Evolutionary conservation across 2,888 invertebrate genomes (phyloP).

Genomic region (Cheilosia vernalis): DNA sequence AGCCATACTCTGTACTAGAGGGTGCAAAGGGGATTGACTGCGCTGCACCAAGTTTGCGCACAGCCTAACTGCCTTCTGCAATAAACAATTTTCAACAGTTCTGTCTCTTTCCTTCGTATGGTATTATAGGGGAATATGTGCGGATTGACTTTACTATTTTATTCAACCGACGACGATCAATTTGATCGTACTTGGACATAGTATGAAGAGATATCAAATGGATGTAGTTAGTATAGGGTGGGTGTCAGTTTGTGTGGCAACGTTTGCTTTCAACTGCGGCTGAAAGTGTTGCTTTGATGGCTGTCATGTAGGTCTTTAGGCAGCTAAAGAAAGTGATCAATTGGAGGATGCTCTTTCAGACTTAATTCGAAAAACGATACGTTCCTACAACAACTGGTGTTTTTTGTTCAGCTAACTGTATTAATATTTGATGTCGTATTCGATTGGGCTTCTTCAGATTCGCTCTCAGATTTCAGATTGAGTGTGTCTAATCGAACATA

Average conservation of each 20-base stretch:
- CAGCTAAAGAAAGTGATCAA: too few relatives aligned
- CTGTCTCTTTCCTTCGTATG: conserved; percentile 12
- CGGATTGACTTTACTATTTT: conserved; percentile 58
- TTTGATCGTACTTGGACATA: conserved; percentile 45
- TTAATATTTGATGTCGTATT: too few relatives aligned
- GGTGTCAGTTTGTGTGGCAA: conserved; percentile 16
- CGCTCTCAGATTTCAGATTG: too few relatives aligned
- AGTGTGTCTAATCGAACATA: too few relatives aligned
- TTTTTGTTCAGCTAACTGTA: too few relatives aligned
- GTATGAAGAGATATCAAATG: conserved; percentile 39
- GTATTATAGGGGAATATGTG: background rate
- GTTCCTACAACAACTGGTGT: too few relatives aligned
- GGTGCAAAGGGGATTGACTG: background rate
- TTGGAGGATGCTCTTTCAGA: too few relatives aligned
- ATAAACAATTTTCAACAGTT: conserved; percentile 36
- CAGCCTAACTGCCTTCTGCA: conserved; percentile 38
- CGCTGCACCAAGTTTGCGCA: conserved; percentile 37
- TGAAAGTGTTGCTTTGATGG: background rate
- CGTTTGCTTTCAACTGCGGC: too few relatives aligned
- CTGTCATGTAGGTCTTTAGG: too few relatives aligned
- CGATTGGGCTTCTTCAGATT: too few relatives aligned
- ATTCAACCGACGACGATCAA: conserved; percentile 46
- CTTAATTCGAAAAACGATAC: too few relatives aligned
- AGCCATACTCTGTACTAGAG: background rate
- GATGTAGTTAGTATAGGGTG: conserved; percentile 27